These are phyloP conservation scores for Leptogaster cylindrica DNA, from an alignment of 2,888 invertebrate species.

Conservation along the genomic window DNA sequence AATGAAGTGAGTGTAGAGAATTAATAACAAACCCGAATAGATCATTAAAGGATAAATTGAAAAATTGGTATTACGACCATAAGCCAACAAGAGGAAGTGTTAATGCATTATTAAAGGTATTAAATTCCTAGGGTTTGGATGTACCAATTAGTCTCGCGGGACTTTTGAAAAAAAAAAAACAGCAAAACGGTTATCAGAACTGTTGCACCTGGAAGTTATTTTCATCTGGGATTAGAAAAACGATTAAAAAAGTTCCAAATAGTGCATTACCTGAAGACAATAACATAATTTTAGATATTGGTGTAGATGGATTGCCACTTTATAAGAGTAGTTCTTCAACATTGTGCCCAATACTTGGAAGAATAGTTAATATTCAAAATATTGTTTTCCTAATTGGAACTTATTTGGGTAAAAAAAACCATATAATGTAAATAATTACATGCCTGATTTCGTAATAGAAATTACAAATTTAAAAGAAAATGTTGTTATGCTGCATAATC, in stretches of 20 bases:
- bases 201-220: constrained; percentile 13
- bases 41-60: constrained; percentile 17
- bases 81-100: neutral
- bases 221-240: constrained; percentile 15
- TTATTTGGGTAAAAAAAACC: constrained; percentile 26
- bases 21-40: neutral
- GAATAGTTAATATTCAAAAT: neutral
- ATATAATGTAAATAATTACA: constrained; percentile 18
- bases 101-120: neutral
- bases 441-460: constrained; percentile 30
- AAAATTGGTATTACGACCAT: neutral
- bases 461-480: constrained; percentile 12
- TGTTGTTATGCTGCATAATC: neutral
- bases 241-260: constrained; percentile 21
- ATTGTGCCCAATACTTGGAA: constrained; percentile 3
- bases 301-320: neutral
- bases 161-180: constrained; percentile 7
- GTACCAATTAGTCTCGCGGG: constrained; percentile 5
- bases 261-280: neutral
- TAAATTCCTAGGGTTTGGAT: constrained; percentile 7
- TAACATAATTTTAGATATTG: constrained; percentile 25
- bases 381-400: constrained; percentile 25
- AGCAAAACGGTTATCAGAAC: neutral
- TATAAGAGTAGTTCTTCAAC: neutral
- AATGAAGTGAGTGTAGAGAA: neutral